Conservation (phyloP, 2,888 invertebrate species). For the Hyppa rectilinea region DNA sequence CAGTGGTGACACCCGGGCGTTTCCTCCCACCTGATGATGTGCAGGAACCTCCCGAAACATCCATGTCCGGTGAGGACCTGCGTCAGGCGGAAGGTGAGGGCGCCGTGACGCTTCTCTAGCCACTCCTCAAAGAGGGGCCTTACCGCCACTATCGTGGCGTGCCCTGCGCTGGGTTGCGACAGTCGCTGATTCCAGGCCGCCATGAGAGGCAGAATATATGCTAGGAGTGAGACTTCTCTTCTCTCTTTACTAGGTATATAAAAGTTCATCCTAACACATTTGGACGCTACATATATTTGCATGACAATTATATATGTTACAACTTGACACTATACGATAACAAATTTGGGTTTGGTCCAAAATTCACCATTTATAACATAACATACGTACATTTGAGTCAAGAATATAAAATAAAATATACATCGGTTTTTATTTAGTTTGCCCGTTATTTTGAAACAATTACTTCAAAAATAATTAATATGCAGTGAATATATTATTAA, state of each 20-base stretch:
- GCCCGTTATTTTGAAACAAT: conserved; percentile 23
- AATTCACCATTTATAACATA: conserved; percentile 47
- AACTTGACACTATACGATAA: conserved; percentile 31
- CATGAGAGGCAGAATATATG: too few relatives aligned
- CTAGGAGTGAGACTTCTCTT: neutral
- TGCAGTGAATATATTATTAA: neutral
- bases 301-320: conserved; percentile 43
- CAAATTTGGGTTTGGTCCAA: conserved; percentile 60
- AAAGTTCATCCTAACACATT: conserved; percentile 31
- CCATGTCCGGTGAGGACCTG: too few relatives aligned
- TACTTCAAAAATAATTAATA: neutral
- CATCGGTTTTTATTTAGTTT: conserved; percentile 11
- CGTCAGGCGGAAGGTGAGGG: too few relatives aligned
- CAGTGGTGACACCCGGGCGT: too few relatives aligned
- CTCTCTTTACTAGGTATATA: too few relatives aligned
- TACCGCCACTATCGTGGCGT: too few relatives aligned
- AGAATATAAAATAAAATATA: conserved; percentile 33
- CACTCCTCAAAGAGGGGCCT: too few relatives aligned
- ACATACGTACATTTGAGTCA: conserved; percentile 47
- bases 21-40: too few relatives aligned
- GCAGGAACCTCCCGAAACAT: too few relatives aligned
- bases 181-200: too few relatives aligned
- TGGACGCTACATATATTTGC: conserved; percentile 15
- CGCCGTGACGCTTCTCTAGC: too few relatives aligned
- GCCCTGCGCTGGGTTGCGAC: too few relatives aligned